phyloP scores from a whole-genome alignment of 2,113 vertebrate genomes.

The Perca flavescens region DNA sequence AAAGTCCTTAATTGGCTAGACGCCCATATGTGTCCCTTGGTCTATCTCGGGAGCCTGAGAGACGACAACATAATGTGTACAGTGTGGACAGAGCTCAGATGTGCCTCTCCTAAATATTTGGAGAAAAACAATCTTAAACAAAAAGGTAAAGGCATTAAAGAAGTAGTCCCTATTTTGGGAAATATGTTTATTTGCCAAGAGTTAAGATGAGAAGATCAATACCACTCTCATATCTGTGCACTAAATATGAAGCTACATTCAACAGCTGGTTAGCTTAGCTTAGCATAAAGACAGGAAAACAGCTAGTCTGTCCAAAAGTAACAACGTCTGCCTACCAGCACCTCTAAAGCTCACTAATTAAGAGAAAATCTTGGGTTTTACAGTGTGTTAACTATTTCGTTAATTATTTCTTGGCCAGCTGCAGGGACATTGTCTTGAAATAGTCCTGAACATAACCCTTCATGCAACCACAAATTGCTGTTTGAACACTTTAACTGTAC shows the following conservation, averaged over 20 bases:
- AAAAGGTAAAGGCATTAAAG: conserved; percentile 2
- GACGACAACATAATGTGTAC: conserved; percentile 12
- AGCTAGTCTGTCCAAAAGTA: neutral
- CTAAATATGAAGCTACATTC: neutral
- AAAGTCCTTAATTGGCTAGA: conserved; percentile 69
- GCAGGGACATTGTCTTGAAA: neutral
- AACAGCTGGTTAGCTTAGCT: conserved; percentile 3
- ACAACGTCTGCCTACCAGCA: neutral
- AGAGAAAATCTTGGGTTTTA: neutral
- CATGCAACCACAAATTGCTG: neutral
- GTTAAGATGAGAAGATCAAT: neutral
- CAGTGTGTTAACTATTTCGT: too few species aligned
- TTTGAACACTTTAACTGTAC: neutral
- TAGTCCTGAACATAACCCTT: too few species aligned
- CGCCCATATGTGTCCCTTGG: conserved; percentile 69
- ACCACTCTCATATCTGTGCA: neutral
- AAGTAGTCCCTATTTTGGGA: neutral
- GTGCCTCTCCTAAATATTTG: neutral
- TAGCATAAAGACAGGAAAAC: neutral
- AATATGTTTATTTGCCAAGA: neutral
- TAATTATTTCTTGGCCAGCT: neutral
- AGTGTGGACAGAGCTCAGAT: conserved; percentile 29
- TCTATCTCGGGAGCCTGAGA: conserved; percentile 35
- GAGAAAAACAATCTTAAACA: conserved; percentile 12
- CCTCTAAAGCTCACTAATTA: neutral